Percentiles rank a stretch among this genome's conserved stretches.
phyloP scores from a whole-genome alignment of 1,140 invertebrate species.

The Phortica variegata region DNA sequence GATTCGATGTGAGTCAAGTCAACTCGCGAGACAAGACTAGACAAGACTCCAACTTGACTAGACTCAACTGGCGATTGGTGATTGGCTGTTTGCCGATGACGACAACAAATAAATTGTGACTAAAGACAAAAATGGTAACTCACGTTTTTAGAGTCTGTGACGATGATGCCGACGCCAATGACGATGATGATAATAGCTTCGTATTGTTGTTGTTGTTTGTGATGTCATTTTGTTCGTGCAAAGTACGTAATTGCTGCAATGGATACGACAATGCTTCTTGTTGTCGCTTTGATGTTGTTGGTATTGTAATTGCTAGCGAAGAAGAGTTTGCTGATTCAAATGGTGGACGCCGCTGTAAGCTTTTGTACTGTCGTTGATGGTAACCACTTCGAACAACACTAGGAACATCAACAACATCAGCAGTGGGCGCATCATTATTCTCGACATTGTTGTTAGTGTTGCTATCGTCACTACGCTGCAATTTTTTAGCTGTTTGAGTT shows the following conservation, averaged over 20 bases:
- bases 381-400: not conserved
- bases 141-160: slow-evolving; percentile 40
- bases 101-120: not conserved
- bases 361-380: too few relatives aligned
- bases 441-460: not conserved
- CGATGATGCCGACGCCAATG: not conserved
- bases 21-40: too few relatives aligned
- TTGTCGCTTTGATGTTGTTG: too few relatives aligned
- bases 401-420: too few relatives aligned
- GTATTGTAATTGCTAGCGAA: too few relatives aligned
- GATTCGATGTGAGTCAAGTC: too few relatives aligned
- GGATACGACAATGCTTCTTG: not conserved
- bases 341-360: not conserved
- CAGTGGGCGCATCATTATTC: not conserved
- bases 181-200: too few relatives aligned
- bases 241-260: too few relatives aligned
- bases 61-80: too few relatives aligned
- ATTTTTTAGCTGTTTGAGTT: not conserved
- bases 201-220: not conserved
- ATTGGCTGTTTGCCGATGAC: too few relatives aligned
- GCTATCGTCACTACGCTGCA: not conserved
- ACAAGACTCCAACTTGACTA: too few relatives aligned
- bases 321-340: not conserved
- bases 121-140: slow-evolving; percentile 22
- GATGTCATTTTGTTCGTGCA: too few relatives aligned